These are phyloP conservation scores for Lates calcarifer DNA, from an alignment of 2,113 vertebrate species.

Conservation along the genomic window DNA sequence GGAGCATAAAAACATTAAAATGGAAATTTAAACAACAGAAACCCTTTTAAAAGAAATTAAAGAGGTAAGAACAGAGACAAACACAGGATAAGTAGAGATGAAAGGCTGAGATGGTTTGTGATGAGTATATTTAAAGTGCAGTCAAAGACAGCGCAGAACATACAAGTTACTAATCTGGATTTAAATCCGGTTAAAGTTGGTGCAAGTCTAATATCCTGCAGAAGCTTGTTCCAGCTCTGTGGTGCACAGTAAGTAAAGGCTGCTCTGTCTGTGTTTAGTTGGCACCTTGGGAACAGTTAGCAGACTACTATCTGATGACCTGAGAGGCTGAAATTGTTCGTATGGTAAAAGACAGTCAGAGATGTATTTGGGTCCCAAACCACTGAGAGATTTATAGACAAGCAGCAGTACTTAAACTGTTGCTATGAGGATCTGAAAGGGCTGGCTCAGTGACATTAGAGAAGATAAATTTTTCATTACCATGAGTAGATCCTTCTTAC, in stretches of 20 bases:
- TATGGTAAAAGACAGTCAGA: too few species aligned
- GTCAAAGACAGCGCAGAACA: not conserved
- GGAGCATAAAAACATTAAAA: not conserved
- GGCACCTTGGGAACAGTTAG: not conserved
- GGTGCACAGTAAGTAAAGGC: not conserved
- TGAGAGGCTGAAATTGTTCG: not conserved
- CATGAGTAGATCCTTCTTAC: not conserved
- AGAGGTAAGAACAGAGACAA: not conserved
- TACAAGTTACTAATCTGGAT: not conserved
- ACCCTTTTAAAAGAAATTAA: not conserved
- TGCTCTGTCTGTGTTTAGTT: not conserved
- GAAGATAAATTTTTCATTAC: not conserved
- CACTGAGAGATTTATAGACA: not conserved
- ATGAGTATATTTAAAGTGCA: not conserved
- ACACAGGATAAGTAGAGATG: not conserved
- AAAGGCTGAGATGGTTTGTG: not conserved
- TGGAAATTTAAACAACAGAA: not conserved
- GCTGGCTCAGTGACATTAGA: slow-evolving; percentile 1
- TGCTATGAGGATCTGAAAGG: slow-evolving; percentile 3
- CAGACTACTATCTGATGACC: not conserved
- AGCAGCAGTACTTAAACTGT: not conserved
- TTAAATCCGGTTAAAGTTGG: not conserved
- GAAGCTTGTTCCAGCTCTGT: not conserved
- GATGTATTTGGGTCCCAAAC: not conserved
- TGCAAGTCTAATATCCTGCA: not conserved